Percentiles rank a stretch among this genome's conserved stretches.
These are phyloP conservation scores for Meda fulgida DNA, from an alignment of 2,797 vertebrate genomes.

Conservation along the genomic window DNA sequence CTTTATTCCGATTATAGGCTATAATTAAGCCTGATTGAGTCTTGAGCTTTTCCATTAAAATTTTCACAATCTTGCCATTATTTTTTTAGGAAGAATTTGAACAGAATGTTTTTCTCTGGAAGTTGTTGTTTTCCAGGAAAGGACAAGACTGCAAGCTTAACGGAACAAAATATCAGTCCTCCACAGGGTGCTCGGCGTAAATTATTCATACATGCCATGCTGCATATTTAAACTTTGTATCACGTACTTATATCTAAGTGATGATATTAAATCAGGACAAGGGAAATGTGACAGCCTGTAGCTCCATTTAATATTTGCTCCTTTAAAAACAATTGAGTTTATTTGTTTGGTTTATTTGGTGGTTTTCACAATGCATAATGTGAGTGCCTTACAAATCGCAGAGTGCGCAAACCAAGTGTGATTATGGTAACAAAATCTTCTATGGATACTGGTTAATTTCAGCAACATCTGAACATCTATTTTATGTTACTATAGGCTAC, in stretches of 20 bases:
- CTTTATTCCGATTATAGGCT: constrained; percentile 41
- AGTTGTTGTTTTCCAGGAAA: background rate
- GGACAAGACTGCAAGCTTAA: constrained; percentile 6
- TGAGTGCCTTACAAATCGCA: background rate
- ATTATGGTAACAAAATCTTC: background rate
- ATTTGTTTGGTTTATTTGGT: too few species aligned
- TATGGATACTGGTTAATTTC: background rate
- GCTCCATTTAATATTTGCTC: background rate
- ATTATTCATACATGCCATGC: background rate
- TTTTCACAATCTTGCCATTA: background rate
- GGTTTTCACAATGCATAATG: background rate
- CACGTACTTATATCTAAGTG: background rate
- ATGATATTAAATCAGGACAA: background rate
- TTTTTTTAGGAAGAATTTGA: background rate
- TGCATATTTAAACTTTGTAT: background rate
- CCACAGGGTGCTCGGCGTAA: background rate
- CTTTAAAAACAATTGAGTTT: background rate
- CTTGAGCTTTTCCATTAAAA: background rate
- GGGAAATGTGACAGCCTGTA: too few species aligned
- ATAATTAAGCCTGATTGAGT: background rate
- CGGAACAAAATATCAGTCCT: constrained; percentile 16
- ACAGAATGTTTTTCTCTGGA: background rate
- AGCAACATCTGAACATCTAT: background rate
- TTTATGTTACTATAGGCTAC: background rate
- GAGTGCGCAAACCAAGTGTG: too few species aligned